phyloP scores from a whole-genome alignment of 1,140 invertebrate genomes.

The Plectrocnemia conspersa region DNA sequence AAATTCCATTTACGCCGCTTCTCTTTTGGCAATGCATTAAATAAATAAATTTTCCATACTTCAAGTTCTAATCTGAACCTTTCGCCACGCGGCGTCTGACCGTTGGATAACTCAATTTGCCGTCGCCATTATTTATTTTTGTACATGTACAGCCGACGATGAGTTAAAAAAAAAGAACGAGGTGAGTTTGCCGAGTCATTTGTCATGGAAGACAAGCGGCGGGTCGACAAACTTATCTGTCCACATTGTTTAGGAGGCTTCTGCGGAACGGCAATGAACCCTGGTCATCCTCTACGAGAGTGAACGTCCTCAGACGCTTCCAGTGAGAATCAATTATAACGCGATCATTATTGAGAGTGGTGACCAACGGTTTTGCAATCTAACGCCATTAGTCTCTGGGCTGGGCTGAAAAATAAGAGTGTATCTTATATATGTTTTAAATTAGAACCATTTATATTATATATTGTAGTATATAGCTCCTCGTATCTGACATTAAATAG shows the following conservation, averaged over 20 bases:
- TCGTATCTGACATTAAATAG: too few species aligned
- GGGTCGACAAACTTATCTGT: conserved; percentile 25
- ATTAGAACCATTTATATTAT: too few species aligned
- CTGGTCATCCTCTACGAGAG: background rate
- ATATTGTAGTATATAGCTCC: too few species aligned
- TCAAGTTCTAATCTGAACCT: background rate
- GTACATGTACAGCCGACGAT: background rate
- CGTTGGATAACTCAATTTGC: conserved; percentile 4
- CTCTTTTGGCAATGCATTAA: background rate
- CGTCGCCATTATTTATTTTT: background rate
- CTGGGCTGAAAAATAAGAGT: too few species aligned
- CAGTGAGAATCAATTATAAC: too few species aligned
- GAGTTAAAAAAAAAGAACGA: conserved; percentile 7
- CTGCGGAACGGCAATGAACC: conserved; percentile 16
- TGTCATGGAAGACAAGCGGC: conserved; percentile 24
- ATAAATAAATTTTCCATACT: background rate
- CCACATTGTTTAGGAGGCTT: conserved; percentile 18
- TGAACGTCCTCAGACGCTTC: too few species aligned
- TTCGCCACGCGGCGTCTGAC: background rate
- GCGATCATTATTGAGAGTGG: too few species aligned
- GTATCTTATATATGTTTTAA: too few species aligned
- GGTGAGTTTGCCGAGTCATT: conserved; percentile 11
- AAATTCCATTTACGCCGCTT: background rate
- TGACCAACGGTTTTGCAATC: too few species aligned
- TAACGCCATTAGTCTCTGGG: too few species aligned